A percentile compares a stretch with the other conserved stretches of the same genome.
phyloP scores from a whole-genome alignment of 2,113 vertebrate species.

The Seriola dumerili region DNA sequence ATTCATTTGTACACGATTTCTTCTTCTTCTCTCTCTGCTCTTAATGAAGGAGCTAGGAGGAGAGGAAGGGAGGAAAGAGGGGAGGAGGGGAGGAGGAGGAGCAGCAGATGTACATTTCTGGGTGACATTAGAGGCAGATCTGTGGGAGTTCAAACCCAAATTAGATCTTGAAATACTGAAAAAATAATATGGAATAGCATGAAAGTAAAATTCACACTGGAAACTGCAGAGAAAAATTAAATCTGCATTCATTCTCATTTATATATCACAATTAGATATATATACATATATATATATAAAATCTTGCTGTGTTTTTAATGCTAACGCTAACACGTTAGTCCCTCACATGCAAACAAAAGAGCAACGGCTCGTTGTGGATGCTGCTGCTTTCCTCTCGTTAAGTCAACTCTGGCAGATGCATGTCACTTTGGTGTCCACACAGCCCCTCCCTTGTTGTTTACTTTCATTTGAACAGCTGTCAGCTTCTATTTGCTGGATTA shows the following conservation, averaged over 20 bases:
- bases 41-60: conserved; percentile 61
- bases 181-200: background rate
- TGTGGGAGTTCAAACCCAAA: conserved; percentile 16
- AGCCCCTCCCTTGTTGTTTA: conserved; percentile 24
- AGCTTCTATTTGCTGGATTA: conserved; percentile 12
- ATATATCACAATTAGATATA: too few relatives aligned
- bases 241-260: too few relatives aligned
- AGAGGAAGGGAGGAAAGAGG: background rate
- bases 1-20: conserved; percentile 42
- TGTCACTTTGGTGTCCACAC: background rate
- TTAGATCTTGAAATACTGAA: background rate
- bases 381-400: background rate
- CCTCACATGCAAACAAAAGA: conserved; percentile 18
- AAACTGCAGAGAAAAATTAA: too few relatives aligned
- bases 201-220: background rate
- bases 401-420: background rate
- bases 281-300: too few relatives aligned
- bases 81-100: background rate
- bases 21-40: conserved; percentile 23
- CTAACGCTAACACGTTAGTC: background rate
- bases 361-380: background rate
- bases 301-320: background rate
- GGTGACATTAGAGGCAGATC: conserved; percentile 7
- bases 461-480: conserved; percentile 41
- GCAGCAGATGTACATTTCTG: background rate